Base-by-base conservation (phyloP, 2,113 vertebrate genomes). In the Rhynchomys soricoides region DNA sequence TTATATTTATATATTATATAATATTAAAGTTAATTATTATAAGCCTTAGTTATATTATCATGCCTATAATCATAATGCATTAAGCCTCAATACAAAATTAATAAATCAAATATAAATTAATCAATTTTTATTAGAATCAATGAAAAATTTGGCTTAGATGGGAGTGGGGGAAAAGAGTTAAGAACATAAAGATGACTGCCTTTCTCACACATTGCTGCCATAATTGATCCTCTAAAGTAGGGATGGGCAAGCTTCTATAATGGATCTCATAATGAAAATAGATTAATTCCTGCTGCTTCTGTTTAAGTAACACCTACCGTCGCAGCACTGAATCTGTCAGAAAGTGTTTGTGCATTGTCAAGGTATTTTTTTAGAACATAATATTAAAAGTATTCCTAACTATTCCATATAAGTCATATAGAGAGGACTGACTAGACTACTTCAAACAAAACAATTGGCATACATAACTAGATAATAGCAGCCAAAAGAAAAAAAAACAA, bases 381-480 rank as follows among this genome's bases (percentile, higher is more conserved):
- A 29, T 88, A 68, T 57, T 90, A 78, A 62, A 93, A 90, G 26
- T 66, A 89, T 85, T 83, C 29, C n/a, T 85, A 89, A 86, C n/a
- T 86, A 13, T 93, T 96, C 26, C 29, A 90, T 16, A 13, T 37
- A 81, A 55, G 37, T 55, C 19, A 11, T 75, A 19, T 85, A 57
- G 8, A 9, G 31, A 89, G 50, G 16, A 83, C 19, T 86, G 43
- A 68, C 34, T 66, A 64, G 11, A 22, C 40, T 87, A 50, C 62
- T 82, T 82, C 15, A 59, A 40, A 31, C 37, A 83, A 62, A 66
- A 71, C 26, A 48, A 70, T 19, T 70, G 12, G 37, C 5, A 57
- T 81, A 45, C 94, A 90, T 40, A 90, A 37, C n/a, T 85, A 78
- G 40, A 50, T 90, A 79, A 95, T 90, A 13, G 82, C 48, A 90